Evolutionary conservation across 2,113 vertebrate species (phyloP), one percentile per base, ranked within the genome.

Genomic region (Brienomyrus longianalis): DNA sequence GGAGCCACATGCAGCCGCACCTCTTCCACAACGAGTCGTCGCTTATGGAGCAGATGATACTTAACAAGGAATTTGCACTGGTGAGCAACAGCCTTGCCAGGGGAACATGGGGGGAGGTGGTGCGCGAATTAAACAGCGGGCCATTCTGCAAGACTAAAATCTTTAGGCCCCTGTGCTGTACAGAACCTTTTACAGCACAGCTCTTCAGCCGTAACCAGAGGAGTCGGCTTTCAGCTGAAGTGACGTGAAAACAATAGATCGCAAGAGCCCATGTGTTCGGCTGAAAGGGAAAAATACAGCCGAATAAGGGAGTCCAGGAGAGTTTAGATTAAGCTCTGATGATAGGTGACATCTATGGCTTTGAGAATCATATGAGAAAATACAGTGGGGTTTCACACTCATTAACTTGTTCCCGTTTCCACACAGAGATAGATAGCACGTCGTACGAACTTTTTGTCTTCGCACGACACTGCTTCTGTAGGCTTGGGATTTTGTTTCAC

Each of bases 1-100:
- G 98, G 98, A 99, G 98, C 91, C 98, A 99, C 94, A 99, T 99
- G 98, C 98, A 99, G 95, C 98, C 98, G 88, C 98, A 99, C 85
- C 98, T 99, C 91, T 99, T 99, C 94, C 97, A 98, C 92, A 99
- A 99, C 2, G 97, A 99, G 92, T 98, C 98, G 0, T 98, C 98
- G 0, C 95, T 99, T 92, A 96, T 98, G 94, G 98, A 99, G 91
- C 98, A 99, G 96, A 99, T 99, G 98, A 97, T 98, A 91, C 97
- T 99, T 92, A 99, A 99, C 96, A 99, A 99, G 95, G 98, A 99
- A 91, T 99, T 99, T 91, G 98, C 98, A 90, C 94, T 99, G 95
- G 98, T 99, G 93, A 98, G 97, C 23, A 51, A 19, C n/a, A n/a
- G 27, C 5, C 27, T 54, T 54, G 17, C 85, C 6, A 7, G 83